phyloP scores from a whole-genome alignment of 2,888 invertebrate genomes.

The Euplagia quadripunctaria region DNA sequence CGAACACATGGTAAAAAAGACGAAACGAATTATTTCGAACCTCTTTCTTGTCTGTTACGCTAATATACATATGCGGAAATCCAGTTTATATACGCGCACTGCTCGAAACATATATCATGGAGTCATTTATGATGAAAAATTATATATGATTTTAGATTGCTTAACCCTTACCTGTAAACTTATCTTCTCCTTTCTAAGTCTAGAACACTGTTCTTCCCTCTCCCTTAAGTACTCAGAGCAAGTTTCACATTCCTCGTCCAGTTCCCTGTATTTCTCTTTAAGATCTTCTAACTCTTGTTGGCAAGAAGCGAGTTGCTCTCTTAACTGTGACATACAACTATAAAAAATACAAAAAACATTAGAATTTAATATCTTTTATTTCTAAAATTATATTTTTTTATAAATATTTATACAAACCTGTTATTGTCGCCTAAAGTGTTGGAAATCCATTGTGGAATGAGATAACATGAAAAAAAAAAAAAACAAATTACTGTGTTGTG shows the following conservation, averaged over 20 bases:
- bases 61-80: too few species aligned
- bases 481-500: not conserved
- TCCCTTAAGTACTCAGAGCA: constrained; percentile 76
- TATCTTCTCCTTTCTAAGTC: constrained; percentile 68
- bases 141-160: not conserved
- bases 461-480: constrained; percentile 14
- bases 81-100: too few species aligned
- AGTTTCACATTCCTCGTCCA: constrained; percentile 83
- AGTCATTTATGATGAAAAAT: too few species aligned
- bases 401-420: constrained; percentile 28
- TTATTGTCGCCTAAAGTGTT: constrained; percentile 23
- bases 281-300: constrained; percentile 77
- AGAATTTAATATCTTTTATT: not conserved
- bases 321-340: constrained; percentile 73
- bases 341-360: constrained; percentile 29
- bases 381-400: not conserved
- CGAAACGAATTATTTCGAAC: too few species aligned
- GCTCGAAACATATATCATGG: too few species aligned
- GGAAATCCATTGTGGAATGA: not conserved
- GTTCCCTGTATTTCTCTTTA: constrained; percentile 73
- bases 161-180: constrained; percentile 66
- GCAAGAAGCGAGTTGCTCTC: constrained; percentile 66
- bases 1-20: too few species aligned
- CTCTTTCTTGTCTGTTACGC: too few species aligned
- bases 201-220: constrained; percentile 70